Evolutionary conservation across 2,797 vertebrate genomes (phyloP).

Genomic region (Gouania willdenowi): DNA sequence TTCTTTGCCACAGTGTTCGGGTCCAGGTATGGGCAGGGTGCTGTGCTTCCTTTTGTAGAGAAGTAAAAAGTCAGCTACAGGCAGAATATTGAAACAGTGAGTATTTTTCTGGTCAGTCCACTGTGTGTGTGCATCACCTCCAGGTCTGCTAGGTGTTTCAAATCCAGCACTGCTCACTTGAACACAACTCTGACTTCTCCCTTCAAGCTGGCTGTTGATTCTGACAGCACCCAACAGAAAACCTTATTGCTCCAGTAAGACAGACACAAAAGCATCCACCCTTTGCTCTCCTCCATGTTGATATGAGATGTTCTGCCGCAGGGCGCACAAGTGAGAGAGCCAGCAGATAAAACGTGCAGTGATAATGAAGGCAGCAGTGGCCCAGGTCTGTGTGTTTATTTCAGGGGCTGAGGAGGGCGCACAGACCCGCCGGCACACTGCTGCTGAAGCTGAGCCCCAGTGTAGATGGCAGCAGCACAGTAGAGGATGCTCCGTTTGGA

Average conservation of each 20-base stretch:
- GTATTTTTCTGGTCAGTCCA: constrained; percentile 53
- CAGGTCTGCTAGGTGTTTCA: constrained; percentile 64
- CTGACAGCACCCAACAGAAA: constrained; percentile 62
- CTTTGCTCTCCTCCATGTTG: constrained; percentile 70
- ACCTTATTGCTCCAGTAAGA: constrained; percentile 63
- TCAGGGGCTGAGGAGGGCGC: constrained; percentile 76
- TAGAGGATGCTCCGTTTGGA: constrained; percentile 73
- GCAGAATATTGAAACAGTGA: constrained; percentile 50
- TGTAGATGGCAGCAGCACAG: constrained; percentile 68
- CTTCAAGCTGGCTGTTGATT: constrained; percentile 69
- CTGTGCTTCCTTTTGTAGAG: constrained; percentile 28
- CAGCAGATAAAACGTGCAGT: constrained; percentile 75
- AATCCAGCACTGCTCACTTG: constrained; percentile 44
- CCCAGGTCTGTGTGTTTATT: constrained; percentile 78
- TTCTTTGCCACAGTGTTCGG: constrained; percentile 27
- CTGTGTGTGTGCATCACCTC: constrained; percentile 59
- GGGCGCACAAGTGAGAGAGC: constrained; percentile 68
- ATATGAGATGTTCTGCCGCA: constrained; percentile 65
- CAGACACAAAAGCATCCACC: constrained; percentile 75
- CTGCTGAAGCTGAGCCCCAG: constrained; percentile 71
- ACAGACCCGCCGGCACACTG: constrained; percentile 71
- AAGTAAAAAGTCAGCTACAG: constrained; percentile 53
- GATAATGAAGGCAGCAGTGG: constrained; percentile 80
- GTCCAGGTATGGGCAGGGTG: constrained; percentile 37
- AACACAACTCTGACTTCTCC: constrained; percentile 55